These are phyloP conservation scores for Chaenodraco wilsoni DNA, from an alignment of 2,797 vertebrate species.

Conservation along the genomic window DNA sequence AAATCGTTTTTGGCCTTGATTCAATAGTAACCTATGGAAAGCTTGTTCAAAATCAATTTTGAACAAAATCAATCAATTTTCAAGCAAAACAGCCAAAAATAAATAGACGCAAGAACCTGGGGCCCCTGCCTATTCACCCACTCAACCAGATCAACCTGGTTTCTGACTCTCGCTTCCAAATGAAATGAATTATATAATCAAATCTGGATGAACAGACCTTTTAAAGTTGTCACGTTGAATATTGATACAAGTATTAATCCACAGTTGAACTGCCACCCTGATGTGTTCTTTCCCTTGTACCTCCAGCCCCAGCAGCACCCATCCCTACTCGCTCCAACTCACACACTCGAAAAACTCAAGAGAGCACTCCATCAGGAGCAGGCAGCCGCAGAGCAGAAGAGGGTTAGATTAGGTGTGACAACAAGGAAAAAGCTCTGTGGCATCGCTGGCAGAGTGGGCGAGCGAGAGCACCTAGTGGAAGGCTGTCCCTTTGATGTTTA, in stretches of 20 bases:
- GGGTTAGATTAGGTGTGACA: conserved; percentile 65
- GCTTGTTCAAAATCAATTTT: background rate
- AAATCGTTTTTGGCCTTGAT: background rate
- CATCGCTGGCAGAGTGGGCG: conserved; percentile 50
- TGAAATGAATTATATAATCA: background rate
- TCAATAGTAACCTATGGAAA: background rate
- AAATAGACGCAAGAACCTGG: background rate
- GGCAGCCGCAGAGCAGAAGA: conserved; percentile 41
- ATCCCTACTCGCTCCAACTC: background rate
- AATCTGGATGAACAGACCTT: background rate
- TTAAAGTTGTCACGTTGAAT: background rate
- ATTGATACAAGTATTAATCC: background rate
- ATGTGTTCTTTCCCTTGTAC: background rate
- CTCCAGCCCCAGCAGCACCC: background rate
- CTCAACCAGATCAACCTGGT: background rate
- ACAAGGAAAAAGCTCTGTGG: conserved; percentile 52
- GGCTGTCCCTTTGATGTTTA: conserved; percentile 77
- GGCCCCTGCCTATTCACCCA: background rate
- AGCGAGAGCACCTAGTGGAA: conserved; percentile 64
- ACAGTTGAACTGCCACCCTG: conserved; percentile 1
- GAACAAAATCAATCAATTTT: no score
- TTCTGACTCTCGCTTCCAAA: background rate
- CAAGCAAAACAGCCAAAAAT: background rate
- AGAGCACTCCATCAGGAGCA: conserved; percentile 55
- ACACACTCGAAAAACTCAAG: conserved; percentile 56